phyloP scores from a whole-genome alignment of 2,113 vertebrate species.

The Colistium nudipinnis region DNA sequence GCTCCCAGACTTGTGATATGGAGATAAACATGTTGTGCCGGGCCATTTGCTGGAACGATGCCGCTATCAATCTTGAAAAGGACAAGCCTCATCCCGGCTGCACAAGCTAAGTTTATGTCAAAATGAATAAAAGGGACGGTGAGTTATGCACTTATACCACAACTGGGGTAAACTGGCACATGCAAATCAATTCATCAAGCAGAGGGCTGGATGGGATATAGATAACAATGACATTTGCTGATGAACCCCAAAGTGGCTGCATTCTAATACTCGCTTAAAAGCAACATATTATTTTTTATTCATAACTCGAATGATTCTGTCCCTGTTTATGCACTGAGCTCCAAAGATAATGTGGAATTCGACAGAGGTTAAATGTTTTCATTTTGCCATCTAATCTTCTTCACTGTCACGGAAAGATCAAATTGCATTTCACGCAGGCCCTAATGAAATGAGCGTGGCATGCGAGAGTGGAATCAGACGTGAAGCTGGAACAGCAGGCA shows the following conservation, averaged over 20 bases:
- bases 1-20: too few relatives aligned
- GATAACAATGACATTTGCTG: not conserved
- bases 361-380: not conserved
- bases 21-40: not conserved
- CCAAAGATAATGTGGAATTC: not conserved
- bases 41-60: not conserved
- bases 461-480: too few relatives aligned
- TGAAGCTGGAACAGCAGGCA: too few relatives aligned
- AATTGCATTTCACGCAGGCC: not conserved
- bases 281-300: too few relatives aligned
- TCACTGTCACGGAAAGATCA: not conserved
- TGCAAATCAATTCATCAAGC: constrained; percentile 1
- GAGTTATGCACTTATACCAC: not conserved
- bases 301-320: too few relatives aligned
- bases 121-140: not conserved
- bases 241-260: not conserved
- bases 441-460: not conserved
- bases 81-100: not conserved
- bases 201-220: constrained; percentile 1
- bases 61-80: not conserved
- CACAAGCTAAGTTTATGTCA: not conserved
- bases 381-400: not conserved
- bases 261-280: not conserved
- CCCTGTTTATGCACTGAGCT: too few relatives aligned
- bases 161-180: not conserved